phyloP scores from a whole-genome alignment of 2,797 vertebrate species.

The Oryzias dopingdopingensis region DNA sequence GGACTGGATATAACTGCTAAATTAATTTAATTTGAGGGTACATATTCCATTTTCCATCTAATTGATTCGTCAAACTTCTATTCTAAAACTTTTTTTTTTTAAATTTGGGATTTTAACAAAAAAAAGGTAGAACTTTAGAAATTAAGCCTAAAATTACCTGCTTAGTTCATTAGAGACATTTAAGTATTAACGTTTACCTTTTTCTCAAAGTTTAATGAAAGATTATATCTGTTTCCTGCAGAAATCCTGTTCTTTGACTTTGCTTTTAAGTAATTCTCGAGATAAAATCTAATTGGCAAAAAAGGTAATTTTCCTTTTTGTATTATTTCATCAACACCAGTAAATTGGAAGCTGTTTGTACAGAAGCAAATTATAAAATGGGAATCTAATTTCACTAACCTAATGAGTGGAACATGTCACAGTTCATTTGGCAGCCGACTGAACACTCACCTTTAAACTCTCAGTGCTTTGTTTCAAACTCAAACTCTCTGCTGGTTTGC shows the following conservation, averaged over 20 bases:
- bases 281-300: constrained; percentile 24
- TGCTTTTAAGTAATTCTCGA: neutral
- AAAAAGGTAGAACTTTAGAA: too few species aligned
- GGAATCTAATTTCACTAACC: constrained; percentile 57
- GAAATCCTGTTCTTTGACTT: constrained; percentile 21
- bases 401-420: constrained; percentile 55
- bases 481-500: constrained; percentile 7
- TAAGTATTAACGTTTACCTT: constrained; percentile 25
- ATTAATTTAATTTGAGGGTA: too few species aligned
- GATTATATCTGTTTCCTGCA: constrained; percentile 24
- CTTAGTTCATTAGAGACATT: constrained; percentile 49
- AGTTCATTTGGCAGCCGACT: constrained; percentile 51
- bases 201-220: constrained; percentile 31
- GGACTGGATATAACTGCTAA: too few species aligned
- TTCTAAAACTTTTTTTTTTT: too few species aligned
- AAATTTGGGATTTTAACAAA: too few species aligned
- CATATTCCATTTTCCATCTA: too few species aligned
- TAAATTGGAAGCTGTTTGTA: constrained; percentile 32
- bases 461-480: constrained; percentile 35
- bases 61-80: too few species aligned
- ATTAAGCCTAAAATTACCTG: constrained; percentile 12
- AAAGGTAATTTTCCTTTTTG: constrained; percentile 28
- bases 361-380: constrained; percentile 54
- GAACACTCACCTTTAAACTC: constrained; percentile 47
- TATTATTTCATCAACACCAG: constrained; percentile 11